Evolutionary conservation across 2,888 invertebrate species (phyloP), one percentile per base, ranked within the genome.

Genomic region (Parnassius smintheus): DNA sequence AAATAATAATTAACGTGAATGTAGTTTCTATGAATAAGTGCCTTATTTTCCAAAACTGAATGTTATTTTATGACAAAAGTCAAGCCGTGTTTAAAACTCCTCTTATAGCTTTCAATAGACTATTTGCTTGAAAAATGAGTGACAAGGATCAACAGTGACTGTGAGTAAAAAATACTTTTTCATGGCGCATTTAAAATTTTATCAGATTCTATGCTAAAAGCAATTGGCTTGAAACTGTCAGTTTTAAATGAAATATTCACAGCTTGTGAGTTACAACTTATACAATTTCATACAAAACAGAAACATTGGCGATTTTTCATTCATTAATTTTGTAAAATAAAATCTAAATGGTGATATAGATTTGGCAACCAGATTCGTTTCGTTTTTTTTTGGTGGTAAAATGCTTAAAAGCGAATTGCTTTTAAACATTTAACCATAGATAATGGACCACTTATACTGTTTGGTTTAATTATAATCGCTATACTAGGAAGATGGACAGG

Each of bases 71-170:
- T 13, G 9, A 13, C 2, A 8, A 13, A n/a, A 49, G 7, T 13
- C 12, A 8, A 49, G 18, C 13, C 8, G 49, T 49, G 13, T 18
- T 49, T 49, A 13, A 49, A 49, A 13, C 49, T 49, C 44, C 44
- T 44, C 48, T 49, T 9, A 13, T 13, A 11, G 13, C 13, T 49
- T 53, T 53, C 2, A 53, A 53, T 2, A 41, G 53, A 41, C 46
- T 48, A 46, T 48, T 56, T 41, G 18, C 10, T n/a, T 51, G 42
- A 56, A 61, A 51, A 58, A 7, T 48, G 22, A 35, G n/a, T 62
- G 57, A 62, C 57, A 25, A 62, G 57, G 57, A 57, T 62, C 41
- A 42, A 53, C 53, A 42, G 10, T n/a, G 49, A 49, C 9, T 13
- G 61, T 9, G 46, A 46, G 45, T 48, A n/a, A n/a, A 48, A 9